These are phyloP conservation scores for Smutsia gigantea DNA, from an alignment of 2,797 vertebrate genomes.

Conservation along the genomic window DNA sequence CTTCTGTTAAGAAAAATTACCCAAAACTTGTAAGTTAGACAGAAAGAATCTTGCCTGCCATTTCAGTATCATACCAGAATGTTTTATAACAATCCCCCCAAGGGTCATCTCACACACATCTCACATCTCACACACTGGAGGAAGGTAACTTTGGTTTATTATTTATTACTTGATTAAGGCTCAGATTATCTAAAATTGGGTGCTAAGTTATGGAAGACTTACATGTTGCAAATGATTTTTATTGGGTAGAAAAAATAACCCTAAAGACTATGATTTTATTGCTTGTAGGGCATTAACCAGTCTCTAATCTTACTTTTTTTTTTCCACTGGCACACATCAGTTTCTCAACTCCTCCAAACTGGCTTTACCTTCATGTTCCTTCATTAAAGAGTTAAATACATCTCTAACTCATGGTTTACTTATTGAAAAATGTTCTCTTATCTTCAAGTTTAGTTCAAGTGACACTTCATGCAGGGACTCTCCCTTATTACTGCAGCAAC, in stretches of 20 bases:
- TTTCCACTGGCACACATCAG: not conserved
- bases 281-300: not conserved
- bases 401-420: not conserved
- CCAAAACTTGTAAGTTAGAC: not conserved
- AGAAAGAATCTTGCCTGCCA: not conserved
- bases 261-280: constrained; percentile 27
- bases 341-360: constrained; percentile 25
- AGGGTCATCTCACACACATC: not conserved
- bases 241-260: not conserved
- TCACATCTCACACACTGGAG: not conserved
- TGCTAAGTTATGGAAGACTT: not conserved
- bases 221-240: constrained; percentile 47
- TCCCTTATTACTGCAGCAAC: not conserved
- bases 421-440: not conserved
- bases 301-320: constrained; percentile 44
- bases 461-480: not conserved
- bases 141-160: constrained; percentile 20
- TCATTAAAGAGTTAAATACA: constrained; percentile 43
- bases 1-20: not conserved
- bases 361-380: not conserved
- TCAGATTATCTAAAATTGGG: not conserved
- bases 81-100: not conserved
- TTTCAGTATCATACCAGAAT: not conserved
- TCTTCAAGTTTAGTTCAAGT: constrained; percentile 3
- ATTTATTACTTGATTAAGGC: constrained; percentile 26